phyloP scores from a whole-genome alignment of 2,113 vertebrate genomes.

The Dascyllus trimaculatus region DNA sequence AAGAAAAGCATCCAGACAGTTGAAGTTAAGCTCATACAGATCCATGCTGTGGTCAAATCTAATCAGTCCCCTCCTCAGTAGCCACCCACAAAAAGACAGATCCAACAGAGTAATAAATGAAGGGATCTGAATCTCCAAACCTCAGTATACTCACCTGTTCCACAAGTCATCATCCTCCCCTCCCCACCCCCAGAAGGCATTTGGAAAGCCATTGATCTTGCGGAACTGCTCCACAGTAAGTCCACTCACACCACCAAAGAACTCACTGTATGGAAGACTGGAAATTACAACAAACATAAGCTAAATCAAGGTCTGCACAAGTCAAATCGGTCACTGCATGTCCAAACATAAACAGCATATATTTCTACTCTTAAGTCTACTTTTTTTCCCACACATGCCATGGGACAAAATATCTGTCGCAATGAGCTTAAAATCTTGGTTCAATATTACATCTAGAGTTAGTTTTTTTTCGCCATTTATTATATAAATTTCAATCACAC shows the following conservation, averaged over 20 bases:
- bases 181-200: constrained; percentile 98
- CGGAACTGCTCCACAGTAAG: constrained; percentile 94
- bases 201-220: constrained; percentile 97
- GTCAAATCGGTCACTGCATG: background rate
- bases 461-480: background rate
- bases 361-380: background rate
- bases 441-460: background rate
- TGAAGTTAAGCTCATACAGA: too few species aligned
- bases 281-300: constrained; percentile 7
- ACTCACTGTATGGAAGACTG: constrained; percentile 94
- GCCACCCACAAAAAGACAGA: background rate
- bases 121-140: background rate
- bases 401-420: background rate
- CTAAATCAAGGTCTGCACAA: background rate
- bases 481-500: background rate
- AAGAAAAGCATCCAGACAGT: too few species aligned
- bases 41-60: too few species aligned
- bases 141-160: constrained; percentile 88
- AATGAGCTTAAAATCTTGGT: background rate
- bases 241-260: constrained; percentile 96
- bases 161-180: constrained; percentile 96
- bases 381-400: background rate
- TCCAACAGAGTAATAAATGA: too few species aligned
- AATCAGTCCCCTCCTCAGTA: background rate
- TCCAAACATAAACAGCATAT: background rate